A percentile compares a stretch with the other conserved stretches of the same genome.
Conservation (phyloP, 2,113 vertebrate species). For the Butorides virescens region DNA sequence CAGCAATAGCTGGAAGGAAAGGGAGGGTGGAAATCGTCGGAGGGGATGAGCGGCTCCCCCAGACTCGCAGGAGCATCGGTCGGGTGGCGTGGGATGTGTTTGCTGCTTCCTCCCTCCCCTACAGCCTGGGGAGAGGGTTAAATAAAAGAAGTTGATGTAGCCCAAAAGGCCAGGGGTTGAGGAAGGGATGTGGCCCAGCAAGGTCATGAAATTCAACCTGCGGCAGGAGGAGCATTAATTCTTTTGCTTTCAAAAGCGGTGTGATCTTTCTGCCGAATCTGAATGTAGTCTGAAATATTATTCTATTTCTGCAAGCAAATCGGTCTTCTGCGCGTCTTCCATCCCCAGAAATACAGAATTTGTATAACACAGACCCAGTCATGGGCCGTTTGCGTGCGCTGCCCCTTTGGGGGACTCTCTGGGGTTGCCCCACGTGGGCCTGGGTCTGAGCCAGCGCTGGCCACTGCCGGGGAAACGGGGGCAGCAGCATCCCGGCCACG, state of each 20-base stretch:
- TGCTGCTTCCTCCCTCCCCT: neutral
- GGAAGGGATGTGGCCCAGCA: neutral
- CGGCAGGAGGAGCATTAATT: neutral
- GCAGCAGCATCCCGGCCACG: no score
- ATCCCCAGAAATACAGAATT: rapidly evolving
- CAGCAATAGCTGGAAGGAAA: constrained; percentile 50
- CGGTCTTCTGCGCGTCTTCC: neutral
- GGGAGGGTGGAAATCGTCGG: neutral
- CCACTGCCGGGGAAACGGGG: neutral
- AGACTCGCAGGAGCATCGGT: neutral
- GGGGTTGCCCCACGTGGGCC: neutral
- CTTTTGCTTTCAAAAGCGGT: neutral
- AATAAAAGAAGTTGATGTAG: neutral
- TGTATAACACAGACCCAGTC: neutral
- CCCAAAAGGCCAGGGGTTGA: neutral
- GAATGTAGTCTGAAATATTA: no score
- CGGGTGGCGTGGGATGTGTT: rapidly evolving
- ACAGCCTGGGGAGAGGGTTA: no score
- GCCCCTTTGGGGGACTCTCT: neutral
- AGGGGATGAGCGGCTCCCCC: neutral
- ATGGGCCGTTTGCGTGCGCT: neutral
- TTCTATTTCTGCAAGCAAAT: neutral
- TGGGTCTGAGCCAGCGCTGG: neutral
- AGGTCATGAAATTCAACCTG: neutral
- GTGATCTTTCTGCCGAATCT: neutral